These are phyloP conservation scores for Fringilla coelebs DNA, from an alignment of 2,797 vertebrate species.

Conservation along the genomic window DNA sequence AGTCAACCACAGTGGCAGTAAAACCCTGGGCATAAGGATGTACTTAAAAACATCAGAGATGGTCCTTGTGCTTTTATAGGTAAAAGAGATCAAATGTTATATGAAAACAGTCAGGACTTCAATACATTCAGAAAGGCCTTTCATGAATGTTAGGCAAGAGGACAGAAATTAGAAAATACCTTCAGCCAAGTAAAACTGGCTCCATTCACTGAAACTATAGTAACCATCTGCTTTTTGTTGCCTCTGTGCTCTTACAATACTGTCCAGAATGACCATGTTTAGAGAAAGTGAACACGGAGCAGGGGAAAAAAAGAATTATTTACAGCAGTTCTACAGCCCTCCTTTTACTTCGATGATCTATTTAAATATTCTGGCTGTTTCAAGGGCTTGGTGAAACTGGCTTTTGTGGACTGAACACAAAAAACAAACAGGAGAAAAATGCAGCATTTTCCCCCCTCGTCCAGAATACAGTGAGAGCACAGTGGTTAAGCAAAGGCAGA, in stretches of 20 bases:
- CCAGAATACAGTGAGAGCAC: background rate
- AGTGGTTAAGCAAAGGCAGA: slow-evolving; percentile 7
- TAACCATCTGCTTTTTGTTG: slow-evolving; percentile 49
- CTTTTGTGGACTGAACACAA: slow-evolving; percentile 26
- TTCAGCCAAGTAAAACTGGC: slow-evolving; percentile 18
- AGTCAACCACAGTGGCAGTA: background rate
- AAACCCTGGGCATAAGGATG: slow-evolving; percentile 24
- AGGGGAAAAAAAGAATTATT: background rate
- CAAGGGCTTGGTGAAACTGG: background rate
- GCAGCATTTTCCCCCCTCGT: background rate
- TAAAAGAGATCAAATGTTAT: background rate
- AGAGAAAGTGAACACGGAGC: background rate
- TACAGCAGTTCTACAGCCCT: background rate
- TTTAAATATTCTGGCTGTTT: slow-evolving; percentile 19
- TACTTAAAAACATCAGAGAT: slow-evolving; percentile 48
- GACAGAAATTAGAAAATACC: slow-evolving; percentile 45
- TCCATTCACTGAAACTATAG: slow-evolving; percentile 7
- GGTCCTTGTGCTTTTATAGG: slow-evolving; percentile 3
- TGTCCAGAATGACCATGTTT: background rate
- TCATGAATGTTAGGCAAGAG: background rate
- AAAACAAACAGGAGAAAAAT: background rate
- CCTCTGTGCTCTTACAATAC: background rate
- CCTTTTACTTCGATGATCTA: background rate
- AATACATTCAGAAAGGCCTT: background rate
- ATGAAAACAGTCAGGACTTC: background rate